These are phyloP conservation scores for Malaclemys terrapin DNA, from an alignment of 2,113 vertebrate species.

Conservation along the genomic window DNA sequence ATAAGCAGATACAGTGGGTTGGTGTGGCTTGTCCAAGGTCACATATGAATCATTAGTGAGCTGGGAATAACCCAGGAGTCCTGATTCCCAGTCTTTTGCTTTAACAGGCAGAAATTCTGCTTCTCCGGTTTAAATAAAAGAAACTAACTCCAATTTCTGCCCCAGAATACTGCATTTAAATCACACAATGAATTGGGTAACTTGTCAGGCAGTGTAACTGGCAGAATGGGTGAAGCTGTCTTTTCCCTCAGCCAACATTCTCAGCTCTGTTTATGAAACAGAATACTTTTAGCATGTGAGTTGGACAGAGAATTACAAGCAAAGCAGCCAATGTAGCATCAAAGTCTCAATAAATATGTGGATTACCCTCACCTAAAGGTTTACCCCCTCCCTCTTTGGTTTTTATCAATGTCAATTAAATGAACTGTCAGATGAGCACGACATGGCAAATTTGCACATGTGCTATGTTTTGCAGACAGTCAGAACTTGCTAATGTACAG, in stretches of 20 bases:
- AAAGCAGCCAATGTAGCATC: neutral
- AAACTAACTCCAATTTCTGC: conserved; percentile 33
- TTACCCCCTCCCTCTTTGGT: neutral
- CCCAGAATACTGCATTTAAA: neutral
- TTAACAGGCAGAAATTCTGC: neutral
- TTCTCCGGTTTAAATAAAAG: conserved; percentile 34
- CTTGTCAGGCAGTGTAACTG: neutral
- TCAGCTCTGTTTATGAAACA: neutral
- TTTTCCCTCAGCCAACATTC: neutral
- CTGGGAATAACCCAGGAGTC: neutral
- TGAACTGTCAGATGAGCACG: neutral
- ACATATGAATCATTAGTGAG: conserved; percentile 44
- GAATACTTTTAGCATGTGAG: neutral
- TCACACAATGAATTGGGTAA: conserved; percentile 25
- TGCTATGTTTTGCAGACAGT: neutral
- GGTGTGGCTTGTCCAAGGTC: conserved; percentile 32
- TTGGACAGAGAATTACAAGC: neutral
- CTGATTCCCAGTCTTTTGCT: neutral
- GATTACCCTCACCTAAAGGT: conserved; percentile 25
- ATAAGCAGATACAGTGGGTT: conserved; percentile 61
- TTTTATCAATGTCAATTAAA: conserved; percentile 60
- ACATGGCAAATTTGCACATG: neutral
- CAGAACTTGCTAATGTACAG: conserved; percentile 17
- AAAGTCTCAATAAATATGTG: neutral
- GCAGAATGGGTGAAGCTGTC: neutral